A percentile compares a stretch with the other conserved stretches of the same genome.
Conservation (phyloP, 2,797 vertebrate genomes). For the Arremon aurantiirostris region DNA sequence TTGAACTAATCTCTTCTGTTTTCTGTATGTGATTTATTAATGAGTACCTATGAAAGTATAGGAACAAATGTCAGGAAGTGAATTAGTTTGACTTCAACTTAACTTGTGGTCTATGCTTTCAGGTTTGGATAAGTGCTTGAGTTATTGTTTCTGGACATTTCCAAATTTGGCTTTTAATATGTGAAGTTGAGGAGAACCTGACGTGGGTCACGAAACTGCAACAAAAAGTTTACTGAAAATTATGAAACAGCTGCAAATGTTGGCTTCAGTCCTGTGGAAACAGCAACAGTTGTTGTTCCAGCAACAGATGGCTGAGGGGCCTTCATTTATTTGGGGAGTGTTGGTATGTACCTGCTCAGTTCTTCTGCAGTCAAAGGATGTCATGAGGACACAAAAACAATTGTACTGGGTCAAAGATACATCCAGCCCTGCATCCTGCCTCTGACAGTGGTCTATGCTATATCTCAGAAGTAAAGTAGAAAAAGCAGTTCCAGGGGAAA, state of each 20-base stretch:
- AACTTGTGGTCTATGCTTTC: rapidly evolving
- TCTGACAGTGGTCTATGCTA: not conserved
- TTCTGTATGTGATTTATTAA: not conserved
- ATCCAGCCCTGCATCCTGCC: not conserved
- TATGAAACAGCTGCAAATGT: conserved; percentile 23
- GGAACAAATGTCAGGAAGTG: not conserved
- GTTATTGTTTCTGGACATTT: not conserved
- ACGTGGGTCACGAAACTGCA: not conserved
- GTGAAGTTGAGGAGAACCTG: not conserved
- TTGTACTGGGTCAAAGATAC: not conserved
- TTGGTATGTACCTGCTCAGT: not conserved
- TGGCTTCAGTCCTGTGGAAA: conserved; percentile 28
- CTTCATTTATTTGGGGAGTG: not conserved
- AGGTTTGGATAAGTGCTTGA: not conserved
- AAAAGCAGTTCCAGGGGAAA: not conserved
- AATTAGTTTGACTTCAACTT: not conserved
- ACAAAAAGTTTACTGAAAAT: not conserved
- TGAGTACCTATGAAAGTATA: not conserved
- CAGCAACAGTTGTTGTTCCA: not conserved
- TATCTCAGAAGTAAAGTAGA: not conserved
- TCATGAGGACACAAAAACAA: not conserved
- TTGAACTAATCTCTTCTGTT: not conserved
- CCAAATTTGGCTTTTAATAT: not conserved
- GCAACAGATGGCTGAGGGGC: not conserved
- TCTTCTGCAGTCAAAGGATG: not conserved